These are phyloP conservation scores for Cantharis rufa DNA, from an alignment of 2,888 invertebrate genomes.

Conservation along the genomic window DNA sequence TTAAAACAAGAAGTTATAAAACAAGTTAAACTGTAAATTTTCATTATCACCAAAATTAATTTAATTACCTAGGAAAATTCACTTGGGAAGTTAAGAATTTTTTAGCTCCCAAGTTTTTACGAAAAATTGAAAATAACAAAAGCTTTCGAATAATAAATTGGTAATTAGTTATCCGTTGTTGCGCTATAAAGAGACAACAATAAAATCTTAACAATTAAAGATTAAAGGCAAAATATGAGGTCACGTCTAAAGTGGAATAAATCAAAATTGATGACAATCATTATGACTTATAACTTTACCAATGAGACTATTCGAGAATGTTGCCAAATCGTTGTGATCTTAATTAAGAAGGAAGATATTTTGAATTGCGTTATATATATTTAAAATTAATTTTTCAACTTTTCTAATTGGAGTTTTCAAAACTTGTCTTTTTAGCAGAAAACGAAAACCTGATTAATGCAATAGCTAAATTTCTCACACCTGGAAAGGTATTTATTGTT, in stretches of 20 bases:
- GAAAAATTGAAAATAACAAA: not conserved
- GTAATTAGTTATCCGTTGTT: not conserved
- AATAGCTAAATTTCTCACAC: not conserved
- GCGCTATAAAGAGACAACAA: not conserved
- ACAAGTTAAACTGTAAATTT: constrained; percentile 24
- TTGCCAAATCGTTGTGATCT: not conserved
- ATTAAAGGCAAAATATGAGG: constrained; percentile 1
- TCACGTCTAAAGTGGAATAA: constrained; percentile 10
- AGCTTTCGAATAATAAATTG: not conserved
- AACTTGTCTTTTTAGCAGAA: not conserved
- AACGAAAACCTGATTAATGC: not conserved
- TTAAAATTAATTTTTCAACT: not conserved
- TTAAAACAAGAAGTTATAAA: constrained; percentile 15
- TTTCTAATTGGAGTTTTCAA: not conserved
- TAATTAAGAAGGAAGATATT: not conserved
- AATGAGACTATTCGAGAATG: not conserved
- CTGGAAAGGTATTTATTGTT: not conserved
- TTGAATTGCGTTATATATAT: not conserved
- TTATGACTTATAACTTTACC: constrained; percentile 14
- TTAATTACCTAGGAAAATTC: constrained; percentile 7
- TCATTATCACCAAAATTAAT: constrained; percentile 26
- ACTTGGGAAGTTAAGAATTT: not conserved
- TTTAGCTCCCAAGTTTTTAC: not conserved
- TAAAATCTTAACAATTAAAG: not conserved
- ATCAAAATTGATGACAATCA: constrained; percentile 17